A percentile compares a stretch with the other conserved stretches of the same genome.
phyloP scores from a whole-genome alignment of 2,888 invertebrate genomes.

The Anticlea derivata region DNA sequence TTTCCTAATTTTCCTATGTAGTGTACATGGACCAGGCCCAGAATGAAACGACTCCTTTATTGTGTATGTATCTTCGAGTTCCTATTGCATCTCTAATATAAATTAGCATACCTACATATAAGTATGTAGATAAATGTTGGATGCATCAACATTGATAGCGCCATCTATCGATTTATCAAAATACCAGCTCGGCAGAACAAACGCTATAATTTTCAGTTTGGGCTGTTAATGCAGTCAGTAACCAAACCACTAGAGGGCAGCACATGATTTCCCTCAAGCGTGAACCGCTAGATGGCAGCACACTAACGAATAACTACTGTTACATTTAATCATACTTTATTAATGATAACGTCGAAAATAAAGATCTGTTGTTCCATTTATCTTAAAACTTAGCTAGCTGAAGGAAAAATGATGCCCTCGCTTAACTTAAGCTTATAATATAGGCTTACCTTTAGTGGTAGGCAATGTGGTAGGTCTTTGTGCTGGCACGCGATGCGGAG shows the following conservation, averaged over 20 bases:
- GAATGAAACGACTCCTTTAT: too few relatives aligned
- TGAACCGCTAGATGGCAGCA: constrained; percentile 11
- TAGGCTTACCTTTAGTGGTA: constrained; percentile 66
- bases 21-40: too few relatives aligned
- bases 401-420: not conserved
- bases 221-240: not conserved
- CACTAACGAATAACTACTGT: not conserved
- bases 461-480: constrained; percentile 74
- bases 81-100: too few relatives aligned
- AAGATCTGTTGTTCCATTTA: too few relatives aligned
- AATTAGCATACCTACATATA: not conserved
- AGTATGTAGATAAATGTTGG: not conserved
- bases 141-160: not conserved
- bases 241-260: constrained; percentile 30
- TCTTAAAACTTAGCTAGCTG: too few relatives aligned
- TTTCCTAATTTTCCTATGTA: too few relatives aligned
- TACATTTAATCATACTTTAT: not conserved
- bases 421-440: not conserved
- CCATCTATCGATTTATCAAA: constrained; percentile 12
- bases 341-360: too few relatives aligned
- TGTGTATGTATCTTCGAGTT: too few relatives aligned
- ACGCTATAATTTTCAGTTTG: not conserved
- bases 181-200: not conserved
- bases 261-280: constrained; percentile 9
- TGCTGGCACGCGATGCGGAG: constrained; percentile 62